Percentiles rank a stretch among this genome's conserved stretches.
Conservation (phyloP, 2,888 invertebrate genomes). For the Mayetiola destructor region DNA sequence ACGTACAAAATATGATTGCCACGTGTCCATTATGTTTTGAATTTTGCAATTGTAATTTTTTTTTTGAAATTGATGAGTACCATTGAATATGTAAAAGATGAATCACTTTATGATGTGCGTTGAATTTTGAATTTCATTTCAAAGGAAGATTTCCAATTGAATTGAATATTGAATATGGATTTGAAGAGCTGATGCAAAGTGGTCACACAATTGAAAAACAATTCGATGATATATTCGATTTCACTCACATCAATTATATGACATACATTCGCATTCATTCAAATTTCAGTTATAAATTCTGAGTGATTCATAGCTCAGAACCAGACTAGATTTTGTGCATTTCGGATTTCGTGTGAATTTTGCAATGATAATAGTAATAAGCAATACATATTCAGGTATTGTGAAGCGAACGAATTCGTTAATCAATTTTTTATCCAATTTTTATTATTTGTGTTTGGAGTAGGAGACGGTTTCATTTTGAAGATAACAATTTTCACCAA, state of each 20-base stretch:
- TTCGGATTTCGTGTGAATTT: background rate
- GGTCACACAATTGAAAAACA: background rate
- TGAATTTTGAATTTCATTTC: background rate
- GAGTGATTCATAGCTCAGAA: background rate
- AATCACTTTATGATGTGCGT: background rate
- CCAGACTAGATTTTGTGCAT: background rate
- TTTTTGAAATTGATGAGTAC: background rate
- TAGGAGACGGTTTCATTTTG: too few species aligned
- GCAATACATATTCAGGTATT: too few species aligned
- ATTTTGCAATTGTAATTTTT: background rate
- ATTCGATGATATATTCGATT: background rate
- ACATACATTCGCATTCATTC: background rate
- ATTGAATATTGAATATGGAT: background rate
- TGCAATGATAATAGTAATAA: too few species aligned
- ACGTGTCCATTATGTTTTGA: background rate
- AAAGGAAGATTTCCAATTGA: background rate
- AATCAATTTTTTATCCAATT: too few species aligned
- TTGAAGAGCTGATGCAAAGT: background rate
- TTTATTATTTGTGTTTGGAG: too few species aligned
- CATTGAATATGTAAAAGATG: constrained; percentile 7
- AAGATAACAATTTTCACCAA: too few species aligned
- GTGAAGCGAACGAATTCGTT: too few species aligned
- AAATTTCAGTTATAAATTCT: background rate
- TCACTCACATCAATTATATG: background rate
- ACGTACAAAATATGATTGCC: too few species aligned